A percentile compares a stretch with the other conserved stretches of the same genome.
phyloP scores from a whole-genome alignment of 1,140 invertebrate species.

The Saxidomus purpurata region DNA sequence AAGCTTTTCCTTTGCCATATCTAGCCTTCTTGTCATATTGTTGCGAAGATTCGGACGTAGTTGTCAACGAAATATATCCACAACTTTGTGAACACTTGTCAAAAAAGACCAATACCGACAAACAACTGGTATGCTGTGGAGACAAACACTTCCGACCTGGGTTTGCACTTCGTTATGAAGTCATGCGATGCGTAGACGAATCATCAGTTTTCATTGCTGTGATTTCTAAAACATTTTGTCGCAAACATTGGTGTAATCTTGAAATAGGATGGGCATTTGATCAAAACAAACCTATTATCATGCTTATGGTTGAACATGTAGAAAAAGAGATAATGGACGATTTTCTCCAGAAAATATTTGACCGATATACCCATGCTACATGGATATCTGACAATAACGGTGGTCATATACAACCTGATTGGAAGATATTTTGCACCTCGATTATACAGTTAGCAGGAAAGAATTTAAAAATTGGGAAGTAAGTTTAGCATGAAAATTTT shows the following conservation, averaged over 20 bases:
- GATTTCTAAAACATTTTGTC: background rate
- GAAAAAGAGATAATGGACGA: background rate
- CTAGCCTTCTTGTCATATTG: constrained; percentile 5
- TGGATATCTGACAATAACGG: background rate
- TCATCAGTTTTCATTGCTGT: background rate
- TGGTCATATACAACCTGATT: background rate
- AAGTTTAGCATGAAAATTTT: too few species aligned
- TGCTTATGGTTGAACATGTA: background rate
- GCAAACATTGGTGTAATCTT: background rate
- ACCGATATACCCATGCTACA: background rate
- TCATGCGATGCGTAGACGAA: background rate
- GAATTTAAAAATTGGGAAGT: too few species aligned
- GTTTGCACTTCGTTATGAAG: background rate
- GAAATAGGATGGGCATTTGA: background rate
- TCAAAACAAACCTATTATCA: constrained; percentile 10
- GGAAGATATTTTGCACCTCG: background rate
- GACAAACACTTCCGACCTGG: constrained; percentile 31
- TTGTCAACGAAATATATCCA: background rate
- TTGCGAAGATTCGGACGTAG: background rate
- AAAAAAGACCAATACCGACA: background rate
- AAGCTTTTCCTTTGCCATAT: background rate
- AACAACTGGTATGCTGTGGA: background rate
- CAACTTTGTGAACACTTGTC: background rate
- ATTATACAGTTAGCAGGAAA: background rate
- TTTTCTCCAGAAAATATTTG: background rate